A percentile compares a stretch with the other conserved stretches of the same genome.
phyloP scores from a whole-genome alignment of 2,888 invertebrate species.

The Tetranychus piercei region DNA sequence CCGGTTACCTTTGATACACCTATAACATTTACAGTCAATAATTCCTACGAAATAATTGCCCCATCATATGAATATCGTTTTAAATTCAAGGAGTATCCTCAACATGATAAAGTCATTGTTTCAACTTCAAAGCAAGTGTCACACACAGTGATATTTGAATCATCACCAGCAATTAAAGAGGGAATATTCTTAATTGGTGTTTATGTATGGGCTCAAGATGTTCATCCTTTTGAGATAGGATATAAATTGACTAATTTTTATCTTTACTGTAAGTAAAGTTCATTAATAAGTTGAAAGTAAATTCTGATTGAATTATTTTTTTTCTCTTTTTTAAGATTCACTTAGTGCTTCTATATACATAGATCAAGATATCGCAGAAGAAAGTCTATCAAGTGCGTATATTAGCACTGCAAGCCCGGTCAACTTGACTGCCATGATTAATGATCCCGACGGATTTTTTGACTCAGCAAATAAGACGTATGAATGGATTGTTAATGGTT shows the following conservation, averaged over 20 bases:
- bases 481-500: constrained; percentile 5
- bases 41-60: not conserved
- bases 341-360: not conserved
- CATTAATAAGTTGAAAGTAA: no score
- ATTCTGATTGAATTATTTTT: not conserved
- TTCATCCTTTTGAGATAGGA: not conserved
- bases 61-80: not conserved
- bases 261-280: not conserved
- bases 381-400: not conserved
- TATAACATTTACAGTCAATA: not conserved
- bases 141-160: not conserved
- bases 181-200: constrained; percentile 2
- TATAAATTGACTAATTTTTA: not conserved
- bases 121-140: no score
- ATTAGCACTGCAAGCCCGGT: no score
- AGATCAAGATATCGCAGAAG: not conserved
- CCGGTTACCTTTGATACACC: not conserved
- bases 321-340: not conserved
- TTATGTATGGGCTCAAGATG: not conserved
- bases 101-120: not conserved
- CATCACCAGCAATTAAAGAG: not conserved
- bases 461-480: constrained; percentile 1
- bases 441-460: constrained; percentile 2
- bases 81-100: not conserved
- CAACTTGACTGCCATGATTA: not conserved